Base-by-base conservation (phyloP, 2,113 vertebrate genomes). In the Euleptes europaea region DNA sequence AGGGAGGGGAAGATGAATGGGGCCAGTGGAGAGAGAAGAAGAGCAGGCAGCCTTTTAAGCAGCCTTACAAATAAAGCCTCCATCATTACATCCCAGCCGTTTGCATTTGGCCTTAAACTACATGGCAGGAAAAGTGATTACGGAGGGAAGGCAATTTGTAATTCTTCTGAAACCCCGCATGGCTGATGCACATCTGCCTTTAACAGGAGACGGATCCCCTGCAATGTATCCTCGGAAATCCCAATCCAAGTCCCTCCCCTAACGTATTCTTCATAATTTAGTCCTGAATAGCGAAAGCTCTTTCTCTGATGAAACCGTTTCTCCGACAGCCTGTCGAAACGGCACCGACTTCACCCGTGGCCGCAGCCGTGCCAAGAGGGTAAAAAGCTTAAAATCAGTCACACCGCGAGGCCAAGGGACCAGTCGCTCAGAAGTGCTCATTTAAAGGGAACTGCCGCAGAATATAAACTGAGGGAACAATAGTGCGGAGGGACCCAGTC, bases 61-160 rank as follows among this genome's bases (percentile, higher is more conserved):
- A 57, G 38, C 51, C n/a, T 35, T 78, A n/a, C 66, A 60, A 47
- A 49, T 47, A 63, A 8, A 38, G 35, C 1, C 11, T 72, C 57
- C 1, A 35, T 28, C 77, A 66, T 86, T 35, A 93, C 82, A 77
- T 47, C 8, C 67, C 70, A 84, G 28, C 19, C 84, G 84, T 44
- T 51, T 17, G 1, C 13, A 80, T 21, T 6, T 80, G 72, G 71
- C 10, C 40, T 40, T 76, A 35, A 88, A 31, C 7, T 31, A 44
- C 10, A 85, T 63, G 60, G 67, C 70, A 85, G 66, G 88, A 12
- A 80, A 74, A 82, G 81, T 28, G 31, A 86, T 40, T 40, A 57
- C 60, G 66, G 21, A 31, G 0, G 84, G 35, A 75, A 80, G 35
- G 72, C 85, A 74, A 57, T 80, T 78, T 82, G 70, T 33, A 26